Conservation (phyloP, 2,113 vertebrate species). For the Gavia stellata region DNA sequence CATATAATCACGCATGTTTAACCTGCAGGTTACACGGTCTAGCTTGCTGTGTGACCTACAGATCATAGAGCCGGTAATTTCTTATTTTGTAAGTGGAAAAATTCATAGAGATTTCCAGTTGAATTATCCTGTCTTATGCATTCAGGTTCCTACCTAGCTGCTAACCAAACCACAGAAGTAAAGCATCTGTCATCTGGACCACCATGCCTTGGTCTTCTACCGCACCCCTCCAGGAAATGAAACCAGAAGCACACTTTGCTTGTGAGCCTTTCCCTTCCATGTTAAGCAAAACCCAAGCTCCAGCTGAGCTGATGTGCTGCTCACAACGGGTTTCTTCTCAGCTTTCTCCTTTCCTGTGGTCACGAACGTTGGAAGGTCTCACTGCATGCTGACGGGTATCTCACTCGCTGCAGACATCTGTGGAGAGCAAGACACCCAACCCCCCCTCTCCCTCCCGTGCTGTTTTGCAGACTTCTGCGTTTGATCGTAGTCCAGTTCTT, state of each 20-base stretch:
- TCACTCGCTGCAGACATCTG: background rate
- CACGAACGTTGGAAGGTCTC: fast-evolving
- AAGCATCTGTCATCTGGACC: background rate
- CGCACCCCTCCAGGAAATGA: background rate
- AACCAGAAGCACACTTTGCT: background rate
- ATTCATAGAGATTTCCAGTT: background rate
- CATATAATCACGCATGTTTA: background rate
- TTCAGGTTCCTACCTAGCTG: background rate
- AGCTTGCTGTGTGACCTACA: background rate
- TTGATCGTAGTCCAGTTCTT: background rate
- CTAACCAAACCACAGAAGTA: no score
- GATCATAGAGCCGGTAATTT: background rate
- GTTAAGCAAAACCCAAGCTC: fast-evolving
- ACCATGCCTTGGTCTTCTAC: background rate
- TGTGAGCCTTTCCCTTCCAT: background rate
- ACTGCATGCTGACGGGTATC: fast-evolving
- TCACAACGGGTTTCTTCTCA: background rate
- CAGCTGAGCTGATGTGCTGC: background rate
- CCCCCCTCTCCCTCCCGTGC: no score
- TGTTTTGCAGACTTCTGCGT: background rate
- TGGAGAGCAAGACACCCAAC: background rate
- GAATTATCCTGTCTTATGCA: background rate
- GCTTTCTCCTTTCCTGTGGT: background rate
- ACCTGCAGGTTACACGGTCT: conserved; percentile 7
- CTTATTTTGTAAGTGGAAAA: background rate